A percentile compares a stretch with the other conserved stretches of the same genome.
Conservation (phyloP, 2,113 vertebrate species). For the Carassius gibelio region DNA sequence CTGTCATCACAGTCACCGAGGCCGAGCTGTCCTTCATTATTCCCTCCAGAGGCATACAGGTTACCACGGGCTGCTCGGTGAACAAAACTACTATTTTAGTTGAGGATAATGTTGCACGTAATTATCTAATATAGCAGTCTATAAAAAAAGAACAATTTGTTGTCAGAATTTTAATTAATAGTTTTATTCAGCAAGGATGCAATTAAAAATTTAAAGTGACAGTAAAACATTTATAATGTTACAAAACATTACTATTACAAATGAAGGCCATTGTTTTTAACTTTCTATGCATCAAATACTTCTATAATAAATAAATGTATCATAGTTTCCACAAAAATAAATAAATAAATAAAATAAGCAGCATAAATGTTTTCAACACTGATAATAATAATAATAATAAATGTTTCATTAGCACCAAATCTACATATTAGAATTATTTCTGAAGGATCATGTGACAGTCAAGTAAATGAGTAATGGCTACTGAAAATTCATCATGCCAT, state of each 20-base stretch:
- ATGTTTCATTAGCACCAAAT: not conserved
- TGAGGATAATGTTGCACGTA: not conserved
- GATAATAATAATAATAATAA: not conserved
- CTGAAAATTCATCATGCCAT: not conserved
- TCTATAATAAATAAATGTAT: not conserved
- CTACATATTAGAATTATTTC: not conserved
- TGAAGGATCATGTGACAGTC: not conserved
- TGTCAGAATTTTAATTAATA: not conserved
- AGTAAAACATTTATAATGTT: too few species aligned
- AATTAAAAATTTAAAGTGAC: too few species aligned
- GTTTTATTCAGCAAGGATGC: not conserved
- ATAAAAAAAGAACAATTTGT: not conserved
- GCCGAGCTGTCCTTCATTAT: conserved; percentile 92
- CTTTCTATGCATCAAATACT: not conserved
- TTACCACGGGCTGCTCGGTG: conserved; percentile 76
- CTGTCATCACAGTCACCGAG: conserved; percentile 89
- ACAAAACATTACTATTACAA: not conserved
- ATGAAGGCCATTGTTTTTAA: not conserved
- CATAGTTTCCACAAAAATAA: too few species aligned
- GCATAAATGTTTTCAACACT: not conserved
- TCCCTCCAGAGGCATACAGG: conserved; percentile 86
- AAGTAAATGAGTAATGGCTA: not conserved
- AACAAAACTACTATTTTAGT: not conserved
- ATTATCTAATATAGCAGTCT: not conserved
- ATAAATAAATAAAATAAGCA: too few species aligned